Base-by-base conservation (phyloP, 2,888 invertebrate species). In the Baccha elongata region DNA sequence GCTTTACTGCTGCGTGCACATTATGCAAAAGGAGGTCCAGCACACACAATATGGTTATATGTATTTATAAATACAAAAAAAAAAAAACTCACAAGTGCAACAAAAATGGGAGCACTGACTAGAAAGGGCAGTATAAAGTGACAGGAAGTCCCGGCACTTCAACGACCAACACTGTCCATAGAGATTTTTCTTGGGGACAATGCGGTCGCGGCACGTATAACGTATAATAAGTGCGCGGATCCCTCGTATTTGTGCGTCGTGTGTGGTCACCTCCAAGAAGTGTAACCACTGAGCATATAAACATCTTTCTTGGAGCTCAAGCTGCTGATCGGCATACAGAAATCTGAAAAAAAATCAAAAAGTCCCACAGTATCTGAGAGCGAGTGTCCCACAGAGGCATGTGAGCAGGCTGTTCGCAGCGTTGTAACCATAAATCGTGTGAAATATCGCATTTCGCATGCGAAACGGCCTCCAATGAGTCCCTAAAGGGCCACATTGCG, bases 381-480 rank as follows among this genome's bases (percentile, higher is more conserved):
- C 17, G 17, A 29, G 44, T 64, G 71, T 74, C 71, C 72, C 64
- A 79, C 85, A 75, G 72, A 73, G 79, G 75, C 75, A 71, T 85
- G 84, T 80, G 79, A 84, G 84, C 85, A 71, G 79, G 85, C 86
- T 87, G 87, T 87, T 87, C 85, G 86, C 87, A 86, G 80, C 85
- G 85, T 86, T 87, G 87, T 87, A 86, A 87, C 88, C 89, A 89
- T 89, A 89, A 90, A 89, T 89, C 89, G 90, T 89, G 90, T 89
- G 90, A 89, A 89, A 89, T 89, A 90, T 89, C 89, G 87, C 90
- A 90, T 89, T 89, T 88, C 89, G 87, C 88, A 78, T 83, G 72
- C 48, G 71, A 44, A 81, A 48, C 42, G 53, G 67, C 4, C 62
- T 48, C 65, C n/a, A 35, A 2, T 11, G 52, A 46, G 73, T 71